Base-by-base conservation (phyloP, 2,113 vertebrate genomes). In the Coturnix japonica region DNA sequence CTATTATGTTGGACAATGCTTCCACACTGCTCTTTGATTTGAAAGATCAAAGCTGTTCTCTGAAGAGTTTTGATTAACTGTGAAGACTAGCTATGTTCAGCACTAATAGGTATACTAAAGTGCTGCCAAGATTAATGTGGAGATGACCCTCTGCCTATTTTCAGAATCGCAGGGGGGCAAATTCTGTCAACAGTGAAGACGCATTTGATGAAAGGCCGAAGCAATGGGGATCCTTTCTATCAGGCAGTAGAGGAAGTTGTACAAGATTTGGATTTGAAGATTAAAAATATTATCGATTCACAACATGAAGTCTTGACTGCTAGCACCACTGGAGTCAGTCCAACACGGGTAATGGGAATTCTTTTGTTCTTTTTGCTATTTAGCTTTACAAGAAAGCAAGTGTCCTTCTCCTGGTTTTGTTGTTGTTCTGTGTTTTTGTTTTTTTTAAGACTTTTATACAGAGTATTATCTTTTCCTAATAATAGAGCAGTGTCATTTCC, bases 121-220 rank as follows among this genome's bases (percentile, higher is more conserved):
- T 76, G 78, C 82, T 96, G 97, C 91, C 93, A 95, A 89, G 95
- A 94, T 92, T 90, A 79, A 96, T 95, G 95, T 93, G 82, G 89
- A 91, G 81, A 96, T 90, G 86, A 93, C 96, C 88, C 95, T 94
- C 72, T 95, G 94, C 96, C 93, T 97, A 78, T 97, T 97, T 96
- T 94, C 97, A 99, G 99, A 92, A 71, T 91, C 0, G 99, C 99
- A 79, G 99, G 98, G 70, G 91, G 96, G 72, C 95, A 81, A 94
- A 97, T 99, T 95, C 97, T 99, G 84, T 96, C 98, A 9, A 92
- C 98, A 96, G 98, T 99, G 94, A 98, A 98, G 97, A 97, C 96
- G 22, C 97, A 93, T 67, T 95, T 99, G 95, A 98, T 98, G 93
- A 99, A 99, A 97, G 98, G 98, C 83, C 97, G 95, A 96, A 97